phyloP scores from a whole-genome alignment of 1,140 invertebrate genomes.

The Monomorium pharaonis region DNA sequence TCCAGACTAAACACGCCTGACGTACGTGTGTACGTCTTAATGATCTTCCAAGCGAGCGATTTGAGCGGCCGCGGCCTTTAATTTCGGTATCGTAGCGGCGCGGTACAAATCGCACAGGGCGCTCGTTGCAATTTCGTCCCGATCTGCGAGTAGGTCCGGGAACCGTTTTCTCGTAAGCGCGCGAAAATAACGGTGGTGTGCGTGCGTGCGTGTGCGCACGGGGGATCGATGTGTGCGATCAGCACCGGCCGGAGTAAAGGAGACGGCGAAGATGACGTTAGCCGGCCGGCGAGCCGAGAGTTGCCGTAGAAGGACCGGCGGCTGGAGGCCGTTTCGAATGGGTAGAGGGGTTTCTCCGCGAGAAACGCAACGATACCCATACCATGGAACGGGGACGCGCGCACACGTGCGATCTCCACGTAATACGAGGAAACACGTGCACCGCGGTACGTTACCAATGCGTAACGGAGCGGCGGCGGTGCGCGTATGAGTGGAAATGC shows the following conservation, averaged over 20 bases:
- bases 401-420: conserved; percentile 12
- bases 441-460: conserved; percentile 11
- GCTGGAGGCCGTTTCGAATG: conserved; percentile 72
- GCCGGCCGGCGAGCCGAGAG: conserved; percentile 63
- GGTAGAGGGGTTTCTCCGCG: conserved; percentile 70
- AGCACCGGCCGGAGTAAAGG: conserved; percentile 40
- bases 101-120: conserved; percentile 6
- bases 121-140: conserved; percentile 52
- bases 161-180: conserved; percentile 59
- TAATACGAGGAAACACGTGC: conserved; percentile 36
- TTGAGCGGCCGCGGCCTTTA: conserved; percentile 28
- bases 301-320: conserved; percentile 83
- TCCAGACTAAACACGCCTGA: background rate
- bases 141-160: conserved; percentile 19
- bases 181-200: background rate
- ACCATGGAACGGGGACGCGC: background rate
- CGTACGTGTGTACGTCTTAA: conserved; percentile 7
- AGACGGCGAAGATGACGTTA: conserved; percentile 60
- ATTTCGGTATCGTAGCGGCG: conserved; percentile 49
- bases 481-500: background rate
- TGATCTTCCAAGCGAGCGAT: background rate
- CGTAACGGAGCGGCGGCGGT: background rate
- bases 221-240: conserved; percentile 65
- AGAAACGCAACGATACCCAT: conserved; percentile 58
- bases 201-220: conserved; percentile 37